Percentiles rank a stretch among this genome's conserved stretches.
These are phyloP conservation scores for Ochropleura plecta DNA, from an alignment of 2,888 invertebrate genomes.

Conservation along the genomic window DNA sequence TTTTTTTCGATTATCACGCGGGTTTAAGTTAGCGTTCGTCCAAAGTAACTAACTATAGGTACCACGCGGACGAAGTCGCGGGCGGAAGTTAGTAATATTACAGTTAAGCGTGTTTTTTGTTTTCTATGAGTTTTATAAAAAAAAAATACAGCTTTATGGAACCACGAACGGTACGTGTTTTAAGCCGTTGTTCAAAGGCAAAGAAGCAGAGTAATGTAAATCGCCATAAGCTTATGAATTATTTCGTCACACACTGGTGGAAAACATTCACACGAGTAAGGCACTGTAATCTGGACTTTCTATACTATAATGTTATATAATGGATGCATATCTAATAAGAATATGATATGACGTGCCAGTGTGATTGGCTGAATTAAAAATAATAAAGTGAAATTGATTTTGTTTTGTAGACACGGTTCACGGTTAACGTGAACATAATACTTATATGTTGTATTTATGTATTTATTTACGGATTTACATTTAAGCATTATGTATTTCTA, in stretches of 20 bases:
- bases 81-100: too few relatives aligned
- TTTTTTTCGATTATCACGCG: too few relatives aligned
- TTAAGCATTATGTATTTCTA: too few relatives aligned
- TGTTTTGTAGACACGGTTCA: background rate
- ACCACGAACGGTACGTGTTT: background rate
- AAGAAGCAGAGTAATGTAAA: background rate
- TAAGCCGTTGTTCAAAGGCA: background rate
- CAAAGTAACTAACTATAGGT: too few relatives aligned
- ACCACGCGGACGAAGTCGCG: too few relatives aligned
- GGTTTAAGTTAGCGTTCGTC: too few relatives aligned
- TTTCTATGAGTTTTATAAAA: too few relatives aligned
- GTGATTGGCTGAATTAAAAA: background rate
- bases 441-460: too few relatives aligned
- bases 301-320: slow-evolving; percentile 26
- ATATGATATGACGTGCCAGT: background rate
- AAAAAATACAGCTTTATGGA: background rate
- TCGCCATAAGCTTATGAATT: slow-evolving; percentile 31
- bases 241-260: slow-evolving; percentile 32
- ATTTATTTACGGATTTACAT: too few relatives aligned
- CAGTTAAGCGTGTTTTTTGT: too few relatives aligned
- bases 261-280: slow-evolving; percentile 56
- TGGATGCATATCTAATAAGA: slow-evolving; percentile 36
- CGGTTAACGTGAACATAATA: background rate
- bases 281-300: slow-evolving; percentile 34
- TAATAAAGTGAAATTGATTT: background rate